Base-by-base conservation (phyloP, 2,888 invertebrate genomes). In the Cenopis cana region DNA sequence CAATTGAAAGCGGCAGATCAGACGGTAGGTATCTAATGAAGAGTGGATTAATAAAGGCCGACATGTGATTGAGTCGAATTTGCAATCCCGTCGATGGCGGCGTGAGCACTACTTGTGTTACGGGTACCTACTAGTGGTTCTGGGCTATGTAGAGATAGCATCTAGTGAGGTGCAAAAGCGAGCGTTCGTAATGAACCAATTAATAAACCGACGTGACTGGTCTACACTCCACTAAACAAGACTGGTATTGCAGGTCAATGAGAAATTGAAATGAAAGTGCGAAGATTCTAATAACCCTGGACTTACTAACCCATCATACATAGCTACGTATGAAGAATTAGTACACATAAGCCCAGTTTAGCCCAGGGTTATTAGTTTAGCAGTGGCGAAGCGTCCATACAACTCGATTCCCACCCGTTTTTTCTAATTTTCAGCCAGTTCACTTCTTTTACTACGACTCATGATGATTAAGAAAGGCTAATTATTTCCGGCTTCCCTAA, bases 1-100 rank as follows among this genome's bases (percentile, higher is more conserved):
- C 93, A 93, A 92, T 93, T 92, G 92, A 91, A 90, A 88, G 90
- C 91, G 92, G 87, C 84, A 85, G 86, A 90, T 91, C 91, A 89
- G 86, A 88, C 82, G 87, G 82, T 80, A 81, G 69, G 82, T 84
- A 85, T 87, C 90, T 92, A 90, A 91, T 91, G 88, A 90, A 88
- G 86, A 88, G 86, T 88, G 84, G 88, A 90, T 89, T 86, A 85
- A 89, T 89, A 86, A 86, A 81, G 76, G 41, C 79, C 77, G 87
- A 88, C 87, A 84, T 84, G 82, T 88, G 88, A 91, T 89, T 85
- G 87, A 86, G 84, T 85, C 82, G 80, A 86, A 89, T 90, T 90
- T 82, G 91, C 90, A 85, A 89, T 85, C 80, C 75, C 75, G 68
- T 74, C 79, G 46, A 46, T 46, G 76, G 74, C 78, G 80, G 81